Conservation (phyloP, 2,113 vertebrate genomes). For the Myiozetetes cayanensis region DNA sequence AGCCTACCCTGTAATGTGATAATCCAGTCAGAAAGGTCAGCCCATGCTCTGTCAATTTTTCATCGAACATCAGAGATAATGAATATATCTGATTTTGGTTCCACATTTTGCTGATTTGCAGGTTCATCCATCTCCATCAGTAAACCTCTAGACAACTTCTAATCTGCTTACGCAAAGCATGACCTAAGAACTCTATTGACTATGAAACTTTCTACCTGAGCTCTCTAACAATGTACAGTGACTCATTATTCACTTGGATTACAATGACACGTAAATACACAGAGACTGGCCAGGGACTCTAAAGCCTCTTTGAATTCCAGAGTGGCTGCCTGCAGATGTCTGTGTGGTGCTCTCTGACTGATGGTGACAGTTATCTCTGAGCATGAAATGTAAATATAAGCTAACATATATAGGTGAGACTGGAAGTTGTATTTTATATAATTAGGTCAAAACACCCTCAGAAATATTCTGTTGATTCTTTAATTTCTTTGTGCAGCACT, state of each 20-base stretch:
- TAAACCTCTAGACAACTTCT: not conserved
- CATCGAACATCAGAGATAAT: not conserved
- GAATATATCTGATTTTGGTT: not conserved
- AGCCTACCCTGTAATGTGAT: not conserved
- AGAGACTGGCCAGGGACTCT: not conserved
- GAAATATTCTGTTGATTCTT: not conserved
- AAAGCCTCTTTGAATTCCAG: not conserved
- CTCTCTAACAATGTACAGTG: not conserved
- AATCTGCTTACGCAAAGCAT: not conserved
- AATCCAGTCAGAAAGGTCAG: not conserved
- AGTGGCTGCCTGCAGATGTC: rapidly evolving
- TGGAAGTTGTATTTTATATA: not conserved
- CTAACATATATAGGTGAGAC: not conserved
- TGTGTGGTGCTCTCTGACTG: rapidly evolving
- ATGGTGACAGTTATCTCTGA: not conserved
- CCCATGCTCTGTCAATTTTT: not conserved
- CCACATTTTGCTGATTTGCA: not conserved
- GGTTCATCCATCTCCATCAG: not conserved
- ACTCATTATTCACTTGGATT: not conserved
- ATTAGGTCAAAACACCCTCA: not conserved
- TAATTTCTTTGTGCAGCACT: not conserved
- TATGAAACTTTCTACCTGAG: not conserved
- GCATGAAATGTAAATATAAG: not conserved
- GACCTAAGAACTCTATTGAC: not conserved
- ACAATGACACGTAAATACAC: not conserved